Percentiles rank a stretch among this genome's conserved stretches.
Evolutionary conservation across 2,888 invertebrate genomes (phyloP).

Genomic region (Cyclophora punctaria): DNA sequence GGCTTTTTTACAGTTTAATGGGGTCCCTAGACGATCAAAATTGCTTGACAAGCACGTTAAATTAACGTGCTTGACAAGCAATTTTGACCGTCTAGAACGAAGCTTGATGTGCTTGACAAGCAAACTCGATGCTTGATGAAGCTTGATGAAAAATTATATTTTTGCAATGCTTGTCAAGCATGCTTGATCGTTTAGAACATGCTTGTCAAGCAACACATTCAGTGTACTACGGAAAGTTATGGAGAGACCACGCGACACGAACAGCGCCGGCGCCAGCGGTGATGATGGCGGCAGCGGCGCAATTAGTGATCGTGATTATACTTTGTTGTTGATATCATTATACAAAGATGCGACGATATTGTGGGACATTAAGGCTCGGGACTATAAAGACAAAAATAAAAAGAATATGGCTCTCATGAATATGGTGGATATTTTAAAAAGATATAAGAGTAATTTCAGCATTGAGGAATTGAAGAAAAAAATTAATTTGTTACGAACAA

Average conservation of each 20-base stretch:
- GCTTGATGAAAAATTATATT: slow-evolving; percentile 4
- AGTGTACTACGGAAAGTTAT: slow-evolving; percentile 3
- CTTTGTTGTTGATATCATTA: slow-evolving; percentile 6
- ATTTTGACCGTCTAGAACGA: too few relatives aligned
- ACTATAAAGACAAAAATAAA: too few relatives aligned
- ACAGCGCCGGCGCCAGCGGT: slow-evolving; percentile 6
- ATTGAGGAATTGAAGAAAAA: too few relatives aligned
- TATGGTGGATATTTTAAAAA: too few relatives aligned
- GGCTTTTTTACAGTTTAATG: too few relatives aligned
- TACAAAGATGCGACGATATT: slow-evolving; percentile 8
- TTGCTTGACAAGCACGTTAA: too few relatives aligned
- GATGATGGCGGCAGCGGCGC: slow-evolving; percentile 8
- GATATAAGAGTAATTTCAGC: too few relatives aligned
- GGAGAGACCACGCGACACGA: slow-evolving; percentile 5
- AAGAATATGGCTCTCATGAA: too few relatives aligned
- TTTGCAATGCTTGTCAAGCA: slow-evolving; percentile 8
- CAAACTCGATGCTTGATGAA: slow-evolving; percentile 1
- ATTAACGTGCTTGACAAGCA: too few relatives aligned
- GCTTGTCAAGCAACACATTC: slow-evolving; percentile 5
- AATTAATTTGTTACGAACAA: too few relatives aligned
- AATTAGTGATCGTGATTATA: slow-evolving; percentile 7
- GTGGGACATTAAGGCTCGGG: slow-evolving; percentile 5
- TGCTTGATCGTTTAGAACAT: slow-evolving; percentile 7
- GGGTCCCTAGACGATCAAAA: too few relatives aligned
- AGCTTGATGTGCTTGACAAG: too few relatives aligned